A percentile compares a stretch with the other conserved stretches of the same genome.
phyloP scores from a whole-genome alignment of 1,140 invertebrate genomes.

The Phymorhynchus buccinoides region DNA sequence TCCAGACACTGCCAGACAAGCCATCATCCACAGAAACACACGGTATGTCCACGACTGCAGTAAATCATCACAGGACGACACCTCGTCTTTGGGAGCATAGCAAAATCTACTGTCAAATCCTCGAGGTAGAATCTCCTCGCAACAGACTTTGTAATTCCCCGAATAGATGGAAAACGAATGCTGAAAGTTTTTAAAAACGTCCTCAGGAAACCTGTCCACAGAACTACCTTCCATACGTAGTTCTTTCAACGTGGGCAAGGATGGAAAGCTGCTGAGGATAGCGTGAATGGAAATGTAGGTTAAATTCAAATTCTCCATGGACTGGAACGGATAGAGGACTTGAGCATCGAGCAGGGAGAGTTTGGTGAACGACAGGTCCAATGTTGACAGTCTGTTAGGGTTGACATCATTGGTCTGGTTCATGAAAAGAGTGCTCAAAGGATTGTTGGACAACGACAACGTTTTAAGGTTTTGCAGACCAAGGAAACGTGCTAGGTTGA shows the following conservation, averaged over 20 bases:
- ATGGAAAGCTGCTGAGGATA: not conserved
- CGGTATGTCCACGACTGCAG: not conserved
- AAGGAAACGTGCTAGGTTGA: not conserved
- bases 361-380: not conserved
- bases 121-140: not conserved
- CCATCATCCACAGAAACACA: not conserved
- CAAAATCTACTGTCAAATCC: not conserved
- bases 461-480: not conserved
- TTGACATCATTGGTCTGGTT: not conserved
- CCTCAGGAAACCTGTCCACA: not conserved
- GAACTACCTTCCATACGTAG: not conserved
- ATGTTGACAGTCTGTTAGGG: not conserved
- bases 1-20: not conserved
- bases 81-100: not conserved
- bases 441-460: constrained; percentile 33
- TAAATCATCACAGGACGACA: not conserved
- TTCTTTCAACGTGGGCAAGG: not conserved
- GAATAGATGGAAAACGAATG: not conserved
- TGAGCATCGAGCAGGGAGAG: not conserved
- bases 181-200: not conserved
- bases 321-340: constrained; percentile 12
- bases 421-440: not conserved
- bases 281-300: too few species aligned
- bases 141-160: not conserved
- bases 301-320: not conserved